These are phyloP conservation scores for Amblyraja radiata DNA, from an alignment of 2,797 vertebrate genomes.

Conservation along the genomic window DNA sequence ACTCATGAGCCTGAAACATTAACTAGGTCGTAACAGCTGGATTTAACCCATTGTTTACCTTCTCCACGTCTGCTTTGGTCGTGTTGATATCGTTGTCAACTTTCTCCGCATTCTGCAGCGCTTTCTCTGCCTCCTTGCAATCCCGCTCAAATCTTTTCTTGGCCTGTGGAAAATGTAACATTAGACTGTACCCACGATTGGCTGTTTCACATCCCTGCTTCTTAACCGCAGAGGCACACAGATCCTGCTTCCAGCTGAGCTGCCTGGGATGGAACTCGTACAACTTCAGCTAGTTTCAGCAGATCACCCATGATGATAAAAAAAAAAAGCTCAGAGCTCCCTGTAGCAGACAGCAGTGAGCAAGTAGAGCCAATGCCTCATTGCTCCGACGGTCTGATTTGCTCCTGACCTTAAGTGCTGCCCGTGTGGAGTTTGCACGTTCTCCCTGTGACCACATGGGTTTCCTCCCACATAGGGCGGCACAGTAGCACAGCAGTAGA, in stretches of 20 bases:
- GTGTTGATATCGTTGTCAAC: slow-evolving; percentile 64
- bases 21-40: neutral
- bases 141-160: slow-evolving; percentile 80
- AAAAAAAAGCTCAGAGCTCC: neutral
- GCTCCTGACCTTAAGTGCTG: too few species aligned
- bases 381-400: too few species aligned
- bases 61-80: slow-evolving; percentile 72
- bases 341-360: too few species aligned
- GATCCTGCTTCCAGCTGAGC: neutral
- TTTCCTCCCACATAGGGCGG: too few species aligned
- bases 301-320: neutral
- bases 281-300: neutral
- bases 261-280: neutral
- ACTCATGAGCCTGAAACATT: too few species aligned
- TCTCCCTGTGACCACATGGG: too few species aligned
- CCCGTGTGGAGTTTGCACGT: too few species aligned
- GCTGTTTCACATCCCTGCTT: neutral
- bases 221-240: neutral
- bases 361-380: too few species aligned
- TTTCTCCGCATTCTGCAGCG: slow-evolving; percentile 67
- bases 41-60: slow-evolving; percentile 51
- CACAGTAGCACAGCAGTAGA: too few species aligned
- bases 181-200: neutral
- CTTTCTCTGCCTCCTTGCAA: slow-evolving; percentile 76
- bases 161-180: slow-evolving; percentile 52